These are phyloP conservation scores for Mirza zaza DNA, from an alignment of 2,113 vertebrate genomes.

Conservation along the genomic window DNA sequence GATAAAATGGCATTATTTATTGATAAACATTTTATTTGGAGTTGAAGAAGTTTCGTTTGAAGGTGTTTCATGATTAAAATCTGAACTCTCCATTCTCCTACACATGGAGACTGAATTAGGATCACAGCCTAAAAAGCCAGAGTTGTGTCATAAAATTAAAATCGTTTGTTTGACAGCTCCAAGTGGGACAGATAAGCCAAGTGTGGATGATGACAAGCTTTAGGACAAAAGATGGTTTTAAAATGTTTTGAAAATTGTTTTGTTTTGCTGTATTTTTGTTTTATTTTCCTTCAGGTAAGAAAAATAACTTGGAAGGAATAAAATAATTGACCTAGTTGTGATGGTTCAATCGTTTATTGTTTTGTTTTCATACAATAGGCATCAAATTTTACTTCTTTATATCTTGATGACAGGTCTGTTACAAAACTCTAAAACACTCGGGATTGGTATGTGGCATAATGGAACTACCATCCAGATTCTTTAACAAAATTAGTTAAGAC, in stretches of 20 bases:
- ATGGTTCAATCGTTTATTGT: not conserved
- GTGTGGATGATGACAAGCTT: rapidly evolving
- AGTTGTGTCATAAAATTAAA: not conserved
- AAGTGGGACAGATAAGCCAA: not conserved
- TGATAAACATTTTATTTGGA: not conserved
- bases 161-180: not conserved
- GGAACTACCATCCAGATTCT: not conserved
- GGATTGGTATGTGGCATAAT: too few species aligned
- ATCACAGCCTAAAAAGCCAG: not conserved
- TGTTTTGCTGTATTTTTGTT: not conserved
- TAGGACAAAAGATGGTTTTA: not conserved
- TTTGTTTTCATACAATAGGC: not conserved
- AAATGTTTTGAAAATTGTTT: not conserved
- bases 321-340: not conserved
- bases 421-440: not conserved
- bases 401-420: not conserved
- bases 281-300: not conserved
- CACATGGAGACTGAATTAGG: not conserved
- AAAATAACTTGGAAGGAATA: not conserved
- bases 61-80: not conserved
- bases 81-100: not conserved
- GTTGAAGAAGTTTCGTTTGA: not conserved
- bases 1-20: not conserved
- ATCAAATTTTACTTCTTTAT: not conserved
- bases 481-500: not conserved